Percentiles rank a stretch among this genome's conserved stretches.
phyloP scores from a whole-genome alignment of 2,888 invertebrate species.

The Asteroscopus sphinx region DNA sequence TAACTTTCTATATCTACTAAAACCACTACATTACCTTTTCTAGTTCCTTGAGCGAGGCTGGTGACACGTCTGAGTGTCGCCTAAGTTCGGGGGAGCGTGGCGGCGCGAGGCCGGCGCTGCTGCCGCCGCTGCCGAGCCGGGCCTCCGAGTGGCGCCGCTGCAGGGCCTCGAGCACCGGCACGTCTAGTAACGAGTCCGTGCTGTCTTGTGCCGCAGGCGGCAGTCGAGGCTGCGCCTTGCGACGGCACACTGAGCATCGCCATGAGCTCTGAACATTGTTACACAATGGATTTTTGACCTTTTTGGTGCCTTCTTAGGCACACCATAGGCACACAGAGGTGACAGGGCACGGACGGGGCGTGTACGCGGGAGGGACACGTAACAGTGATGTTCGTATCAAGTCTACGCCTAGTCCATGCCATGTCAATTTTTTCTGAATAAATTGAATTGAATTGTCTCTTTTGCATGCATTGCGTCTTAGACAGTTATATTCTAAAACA shows the following conservation, averaged over 20 bases:
- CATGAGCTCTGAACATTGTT: constrained; percentile 91
- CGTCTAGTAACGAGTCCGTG: constrained; percentile 95
- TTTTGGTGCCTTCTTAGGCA: too few species aligned
- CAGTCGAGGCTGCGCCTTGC: constrained; percentile 94
- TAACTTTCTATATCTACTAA: neutral
- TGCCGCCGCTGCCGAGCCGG: constrained; percentile 86
- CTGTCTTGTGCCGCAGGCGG: constrained; percentile 94
- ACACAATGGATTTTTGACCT: neutral
- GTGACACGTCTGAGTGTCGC: constrained; percentile 96
- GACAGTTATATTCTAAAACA: too few species aligned
- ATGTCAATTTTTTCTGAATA: too few species aligned
- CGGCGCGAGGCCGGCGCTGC: constrained; percentile 92
- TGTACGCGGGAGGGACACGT: too few species aligned
- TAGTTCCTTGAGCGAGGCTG: constrained; percentile 96
- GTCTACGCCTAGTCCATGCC: too few species aligned
- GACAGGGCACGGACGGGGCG: too few species aligned
- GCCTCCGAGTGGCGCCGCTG: constrained; percentile 95
- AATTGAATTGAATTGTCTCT: too few species aligned
- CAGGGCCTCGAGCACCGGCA: constrained; percentile 94
- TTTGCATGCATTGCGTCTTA: too few species aligned
- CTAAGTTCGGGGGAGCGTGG: constrained; percentile 95
- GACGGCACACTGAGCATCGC: constrained; percentile 97
- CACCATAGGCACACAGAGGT: too few species aligned
- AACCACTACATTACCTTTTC: constrained; percentile 92
- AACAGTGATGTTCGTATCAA: too few species aligned